Base-by-base conservation (phyloP, 2,797 vertebrate species). In the Falco biarmicus region DNA sequence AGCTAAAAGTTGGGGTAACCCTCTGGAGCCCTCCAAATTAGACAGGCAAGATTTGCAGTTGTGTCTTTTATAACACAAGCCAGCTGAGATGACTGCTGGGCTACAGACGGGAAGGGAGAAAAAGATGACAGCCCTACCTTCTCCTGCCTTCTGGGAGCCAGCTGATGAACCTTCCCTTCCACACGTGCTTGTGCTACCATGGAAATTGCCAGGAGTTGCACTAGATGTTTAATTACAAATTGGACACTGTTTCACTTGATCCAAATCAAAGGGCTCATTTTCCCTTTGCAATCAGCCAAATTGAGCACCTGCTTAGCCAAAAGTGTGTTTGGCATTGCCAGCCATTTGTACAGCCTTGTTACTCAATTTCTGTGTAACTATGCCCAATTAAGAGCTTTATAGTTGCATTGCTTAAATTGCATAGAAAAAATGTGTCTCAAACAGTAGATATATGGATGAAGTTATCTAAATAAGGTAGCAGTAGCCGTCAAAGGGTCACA, bases 181-280 rank as follows among this genome's bases (percentile, higher is more conserved):
- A 39, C 11, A 1, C 13, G 13, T 84, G 70, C 74, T 61, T 3
- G 0, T 1, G 1, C 63, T 61, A 28, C 34, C 0, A 0, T 54
- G 51, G 24, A 65, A 76, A 47, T 45, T 78, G 20, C 18, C 51
- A 54, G 19, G 26, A 78, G 29, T 15, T 76, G 34, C 63, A 76
- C 15, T 28, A 86, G 54, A 29, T n/a, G 10, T 73, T 78, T 93
- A 75, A 47, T 90, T 41, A 70, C 24, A n/a, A 65, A 26, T n/a
- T 59, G 53, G 63, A 39, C 70, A 24, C 26, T 50, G 11, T 69
- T 96, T 73, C 3, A 0, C 31, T 57, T 74, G 31, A 43, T 64
- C 21, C 48, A 50, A 69, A 60, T 53, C 59, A 64, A 66, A 17
- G 18, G 8, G 15, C 32, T 81, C 4, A 0, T 64, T 84, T 82